Conservation (phyloP, 2,888 invertebrate species). For the Phyllotreta cruciferae region DNA sequence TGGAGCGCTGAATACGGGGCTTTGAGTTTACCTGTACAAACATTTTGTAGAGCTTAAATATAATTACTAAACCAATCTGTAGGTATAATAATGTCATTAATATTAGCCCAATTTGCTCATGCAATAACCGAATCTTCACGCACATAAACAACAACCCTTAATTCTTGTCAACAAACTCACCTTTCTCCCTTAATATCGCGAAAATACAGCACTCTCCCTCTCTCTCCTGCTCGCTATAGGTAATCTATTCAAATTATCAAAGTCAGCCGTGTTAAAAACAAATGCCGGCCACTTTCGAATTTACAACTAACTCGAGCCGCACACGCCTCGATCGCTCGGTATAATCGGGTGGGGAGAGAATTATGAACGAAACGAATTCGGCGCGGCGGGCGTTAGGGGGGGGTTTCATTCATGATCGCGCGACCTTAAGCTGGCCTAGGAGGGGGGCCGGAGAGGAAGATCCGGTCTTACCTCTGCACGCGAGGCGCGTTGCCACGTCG, state of each 20-base stretch:
- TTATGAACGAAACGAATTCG: slow-evolving; percentile 52
- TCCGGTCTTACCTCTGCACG: slow-evolving; percentile 39
- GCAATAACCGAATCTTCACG: neutral
- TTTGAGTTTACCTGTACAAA: too few species aligned
- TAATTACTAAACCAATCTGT: too few species aligned
- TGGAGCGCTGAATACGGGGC: too few species aligned
- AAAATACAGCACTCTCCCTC: neutral
- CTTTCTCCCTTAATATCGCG: too few species aligned
- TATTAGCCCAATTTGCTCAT: too few species aligned
- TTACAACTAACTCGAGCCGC: slow-evolving; percentile 54
- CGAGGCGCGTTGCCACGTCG: slow-evolving; percentile 23
- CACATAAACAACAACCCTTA: slow-evolving; percentile 10
- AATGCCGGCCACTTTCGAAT: slow-evolving; percentile 48
- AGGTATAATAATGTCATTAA: too few species aligned
- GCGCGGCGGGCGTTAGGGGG: slow-evolving; percentile 51
- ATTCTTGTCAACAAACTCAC: slow-evolving; percentile 3
- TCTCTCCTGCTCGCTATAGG: neutral
- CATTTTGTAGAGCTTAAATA: too few species aligned
- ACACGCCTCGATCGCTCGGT: slow-evolving; percentile 49
- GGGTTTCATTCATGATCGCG: slow-evolving; percentile 62
- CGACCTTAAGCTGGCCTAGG: slow-evolving; percentile 48
- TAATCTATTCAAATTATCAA: slow-evolving; percentile 25
- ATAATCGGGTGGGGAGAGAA: slow-evolving; percentile 44
- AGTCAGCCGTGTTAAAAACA: slow-evolving; percentile 43
- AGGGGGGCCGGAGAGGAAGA: slow-evolving; percentile 38